Percentiles rank a stretch among this genome's conserved stretches.
These are phyloP conservation scores for Stomatorhinus ivindoensis DNA, from an alignment of 2,113 vertebrate species.

Conservation along the genomic window DNA sequence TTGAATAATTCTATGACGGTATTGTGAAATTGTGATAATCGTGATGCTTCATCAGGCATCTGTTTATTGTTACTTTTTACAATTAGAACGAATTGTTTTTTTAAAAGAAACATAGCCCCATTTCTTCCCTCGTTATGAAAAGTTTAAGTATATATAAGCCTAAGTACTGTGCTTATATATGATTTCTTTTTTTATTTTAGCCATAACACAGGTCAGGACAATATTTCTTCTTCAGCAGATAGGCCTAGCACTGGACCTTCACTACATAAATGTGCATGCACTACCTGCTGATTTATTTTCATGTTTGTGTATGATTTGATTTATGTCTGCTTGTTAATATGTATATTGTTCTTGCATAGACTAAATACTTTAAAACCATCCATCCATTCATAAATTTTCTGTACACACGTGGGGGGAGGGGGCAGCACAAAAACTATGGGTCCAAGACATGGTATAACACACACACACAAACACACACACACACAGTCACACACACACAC, in stretches of 20 bases:
- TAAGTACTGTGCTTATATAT: background rate
- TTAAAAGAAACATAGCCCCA: background rate
- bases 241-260: background rate
- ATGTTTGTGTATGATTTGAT: background rate
- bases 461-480: conserved; percentile 40
- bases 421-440: no score
- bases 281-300: background rate
- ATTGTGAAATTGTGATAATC: background rate
- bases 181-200: background rate
- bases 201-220: background rate
- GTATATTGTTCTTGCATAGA: background rate
- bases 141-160: background rate
- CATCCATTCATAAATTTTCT: background rate
- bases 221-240: background rate
- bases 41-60: background rate
- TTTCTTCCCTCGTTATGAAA: background rate
- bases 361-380: background rate
- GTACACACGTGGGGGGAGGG: background rate
- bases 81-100: background rate
- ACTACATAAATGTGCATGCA: background rate
- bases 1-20: background rate
- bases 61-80: background rate
- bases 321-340: background rate
- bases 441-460: background rate
- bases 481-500: conserved; percentile 71